A percentile compares a stretch with the other conserved stretches of the same genome.
Evolutionary conservation across 2,797 vertebrate genomes (phyloP).

Genomic region (Oceanodroma leucorhoa): DNA sequence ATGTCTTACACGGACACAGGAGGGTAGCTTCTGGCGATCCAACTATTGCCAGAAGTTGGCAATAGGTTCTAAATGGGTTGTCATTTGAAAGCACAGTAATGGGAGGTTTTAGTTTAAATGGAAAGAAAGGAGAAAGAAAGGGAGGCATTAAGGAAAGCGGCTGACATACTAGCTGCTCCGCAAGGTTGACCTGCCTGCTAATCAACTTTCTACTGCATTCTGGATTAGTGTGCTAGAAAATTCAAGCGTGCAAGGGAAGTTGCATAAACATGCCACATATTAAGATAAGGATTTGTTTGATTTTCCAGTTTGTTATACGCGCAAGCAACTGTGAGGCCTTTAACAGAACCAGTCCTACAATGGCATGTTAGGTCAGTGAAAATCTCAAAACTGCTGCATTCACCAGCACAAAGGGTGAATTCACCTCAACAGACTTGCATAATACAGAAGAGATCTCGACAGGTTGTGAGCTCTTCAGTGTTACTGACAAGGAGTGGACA

Average conservation of each 20-base stretch:
- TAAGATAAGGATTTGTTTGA: background rate
- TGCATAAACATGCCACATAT: background rate
- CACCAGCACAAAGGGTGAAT: background rate
- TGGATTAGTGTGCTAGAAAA: background rate
- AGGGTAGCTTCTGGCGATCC: background rate
- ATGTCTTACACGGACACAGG: accelerated
- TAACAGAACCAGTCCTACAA: background rate
- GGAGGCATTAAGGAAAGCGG: background rate
- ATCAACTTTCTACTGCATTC: background rate
- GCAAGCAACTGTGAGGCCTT: background rate
- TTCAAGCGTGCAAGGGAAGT: background rate
- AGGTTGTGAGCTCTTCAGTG: background rate
- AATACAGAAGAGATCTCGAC: background rate
- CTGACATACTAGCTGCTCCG: background rate
- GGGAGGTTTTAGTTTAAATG: background rate
- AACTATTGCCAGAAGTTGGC: background rate
- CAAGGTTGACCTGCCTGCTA: background rate
- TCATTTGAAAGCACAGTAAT: background rate
- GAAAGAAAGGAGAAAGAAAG: background rate
- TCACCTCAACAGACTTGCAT: background rate
- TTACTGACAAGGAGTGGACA: background rate
- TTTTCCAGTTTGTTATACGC: background rate
- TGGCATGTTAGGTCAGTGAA: background rate
- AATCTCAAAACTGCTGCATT: background rate
- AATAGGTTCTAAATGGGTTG: background rate